phyloP scores from a whole-genome alignment of 2,797 vertebrate species.

The Pristis pectinata region DNA sequence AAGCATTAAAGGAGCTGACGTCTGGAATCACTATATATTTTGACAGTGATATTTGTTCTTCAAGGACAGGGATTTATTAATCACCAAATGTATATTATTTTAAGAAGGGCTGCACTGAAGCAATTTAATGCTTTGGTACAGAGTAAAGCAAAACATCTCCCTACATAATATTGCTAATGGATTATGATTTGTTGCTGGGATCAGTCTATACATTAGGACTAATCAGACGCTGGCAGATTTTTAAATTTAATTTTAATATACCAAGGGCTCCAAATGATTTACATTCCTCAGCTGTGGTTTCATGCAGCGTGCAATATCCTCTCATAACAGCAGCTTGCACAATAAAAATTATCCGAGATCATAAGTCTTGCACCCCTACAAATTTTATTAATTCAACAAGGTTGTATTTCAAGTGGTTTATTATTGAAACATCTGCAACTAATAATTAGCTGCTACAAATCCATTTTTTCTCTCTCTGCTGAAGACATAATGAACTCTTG shows the following conservation, averaged over 20 bases:
- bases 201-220: constrained; percentile 71
- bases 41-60: constrained; percentile 36
- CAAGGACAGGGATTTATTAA: constrained; percentile 33
- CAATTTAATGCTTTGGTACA: constrained; percentile 61
- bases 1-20: constrained; percentile 33
- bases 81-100: constrained; percentile 25
- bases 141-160: constrained; percentile 64
- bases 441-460: constrained; percentile 51
- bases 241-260: constrained; percentile 74
- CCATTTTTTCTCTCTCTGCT: not conserved
- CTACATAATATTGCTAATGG: constrained; percentile 62
- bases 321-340: constrained; percentile 75
- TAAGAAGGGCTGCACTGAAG: constrained; percentile 59
- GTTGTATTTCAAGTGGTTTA: constrained; percentile 69
- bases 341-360: constrained; percentile 79
- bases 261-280: constrained; percentile 65
- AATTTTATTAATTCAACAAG: constrained; percentile 82
- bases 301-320: constrained; percentile 75
- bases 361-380: constrained; percentile 73
- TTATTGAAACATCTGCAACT: constrained; percentile 82
- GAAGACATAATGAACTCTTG: constrained; percentile 33
- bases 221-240: constrained; percentile 78
- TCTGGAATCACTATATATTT: constrained; percentile 30
- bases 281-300: constrained; percentile 76
- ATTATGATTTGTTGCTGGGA: constrained; percentile 71